Base-by-base conservation (phyloP, 2,797 vertebrate species). In the Anguilla megastoma region DNA sequence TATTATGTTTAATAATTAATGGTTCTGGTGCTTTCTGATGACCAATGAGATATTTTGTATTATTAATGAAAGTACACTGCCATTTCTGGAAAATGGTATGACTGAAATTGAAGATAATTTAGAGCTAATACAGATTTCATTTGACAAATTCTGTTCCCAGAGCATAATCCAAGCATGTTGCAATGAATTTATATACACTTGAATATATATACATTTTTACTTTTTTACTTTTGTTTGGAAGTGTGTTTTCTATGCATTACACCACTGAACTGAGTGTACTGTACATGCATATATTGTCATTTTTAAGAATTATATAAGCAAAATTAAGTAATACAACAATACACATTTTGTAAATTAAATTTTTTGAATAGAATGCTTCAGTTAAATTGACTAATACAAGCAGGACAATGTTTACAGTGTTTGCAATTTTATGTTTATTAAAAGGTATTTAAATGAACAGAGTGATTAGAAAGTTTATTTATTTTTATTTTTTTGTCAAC, bases 1-100 rank as follows among this genome's bases (percentile, higher is more conserved):
- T 84, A 27, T 82, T 89, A 36, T 84, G 27, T 74, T 88, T 41
- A 88, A 88, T 85, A 84, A 85, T 88, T 88, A 50, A 85, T 85
- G 48, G 16, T 84, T 33, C 5, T 88, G 82, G 48, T 66, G 79
- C 41, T 82, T 48, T 50, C 45, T 82, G 41, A 82, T 82, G 45
- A 82, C 21, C 45, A 7, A 14, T 12, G 41, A 82, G 45, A 27
- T 48, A n/a, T 82, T 48, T 33, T 48, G 41, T 82, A 79, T 79
- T 84, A 86, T 58, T 52, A 56, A 48, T 89, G 85, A 86, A 16
- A 48, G 12, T 12, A 48, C 54, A 36, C 30, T 52, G 24, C 18
- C 36, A 69, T 76, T 76, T 80, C 45, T 33, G 10, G 14, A 24
- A 8, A 88, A 85, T 52, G 66, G 21, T 24, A 12, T 12, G 27